A percentile compares a stretch with the other conserved stretches of the same genome.
phyloP scores from a whole-genome alignment of 2,888 invertebrate genomes.

The Lycia hirtaria region DNA sequence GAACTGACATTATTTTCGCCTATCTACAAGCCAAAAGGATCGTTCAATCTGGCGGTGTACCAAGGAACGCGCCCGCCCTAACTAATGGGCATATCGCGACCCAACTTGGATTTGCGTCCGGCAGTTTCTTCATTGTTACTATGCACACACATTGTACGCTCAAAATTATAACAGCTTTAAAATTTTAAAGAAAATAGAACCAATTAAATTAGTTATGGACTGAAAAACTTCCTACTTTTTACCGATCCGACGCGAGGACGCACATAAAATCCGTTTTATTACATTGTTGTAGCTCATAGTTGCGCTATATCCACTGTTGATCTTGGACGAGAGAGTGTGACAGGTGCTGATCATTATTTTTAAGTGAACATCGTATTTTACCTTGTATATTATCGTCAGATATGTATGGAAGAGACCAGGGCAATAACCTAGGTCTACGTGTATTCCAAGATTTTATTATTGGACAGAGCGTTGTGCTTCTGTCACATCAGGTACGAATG shows the following conservation, averaged over 20 bases:
- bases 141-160: constrained; percentile 15
- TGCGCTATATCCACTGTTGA: constrained; percentile 60
- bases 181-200: constrained; percentile 18
- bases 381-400: constrained; percentile 36
- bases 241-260: constrained; percentile 39
- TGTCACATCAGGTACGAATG: constrained; percentile 28
- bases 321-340: constrained; percentile 61
- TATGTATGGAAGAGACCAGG: constrained; percentile 1
- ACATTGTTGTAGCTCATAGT: constrained; percentile 51
- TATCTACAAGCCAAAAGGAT: constrained; percentile 84
- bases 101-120: constrained; percentile 79
- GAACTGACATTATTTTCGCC: constrained; percentile 82
- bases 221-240: constrained; percentile 38
- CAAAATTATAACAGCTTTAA: constrained; percentile 12
- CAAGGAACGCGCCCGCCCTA: constrained; percentile 81
- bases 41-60: constrained; percentile 82
- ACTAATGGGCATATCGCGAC: constrained; percentile 80
- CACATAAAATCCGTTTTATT: constrained; percentile 44
- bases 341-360: constrained; percentile 61
- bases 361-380: constrained; percentile 43
- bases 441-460: constrained; percentile 5
- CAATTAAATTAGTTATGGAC: constrained; percentile 39
- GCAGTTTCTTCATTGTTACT: constrained; percentile 39
- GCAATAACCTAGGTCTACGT: constrained; percentile 9
- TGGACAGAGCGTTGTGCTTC: not conserved